These are phyloP conservation scores for Tolmerus cingulatus DNA, from an alignment of 2,888 invertebrate genomes.

Conservation along the genomic window DNA sequence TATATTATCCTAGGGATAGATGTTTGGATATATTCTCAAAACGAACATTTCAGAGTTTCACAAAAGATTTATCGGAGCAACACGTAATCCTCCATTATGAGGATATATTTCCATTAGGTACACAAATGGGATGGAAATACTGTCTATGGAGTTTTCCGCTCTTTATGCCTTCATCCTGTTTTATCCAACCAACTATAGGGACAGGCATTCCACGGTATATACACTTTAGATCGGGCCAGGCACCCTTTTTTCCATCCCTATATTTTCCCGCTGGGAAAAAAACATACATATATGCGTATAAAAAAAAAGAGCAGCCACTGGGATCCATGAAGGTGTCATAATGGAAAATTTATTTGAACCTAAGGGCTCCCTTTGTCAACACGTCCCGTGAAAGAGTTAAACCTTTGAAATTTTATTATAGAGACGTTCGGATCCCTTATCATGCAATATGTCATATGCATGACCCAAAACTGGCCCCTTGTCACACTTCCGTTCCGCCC, in stretches of 20 bases:
- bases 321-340: conserved; percentile 34
- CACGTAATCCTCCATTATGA: not conserved
- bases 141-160: conserved; percentile 24
- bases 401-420: conserved; percentile 31
- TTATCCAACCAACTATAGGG: not conserved
- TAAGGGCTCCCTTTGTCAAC: conserved; percentile 25
- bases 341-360: conserved; percentile 38
- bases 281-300: not conserved
- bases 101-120: conserved; percentile 19
- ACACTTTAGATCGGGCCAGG: not conserved
- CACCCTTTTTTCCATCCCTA: not conserved
- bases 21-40: not conserved
- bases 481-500: not conserved
- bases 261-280: not conserved
- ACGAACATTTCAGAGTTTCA: conserved; percentile 22
- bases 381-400: conserved; percentile 22
- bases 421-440: conserved; percentile 11
- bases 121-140: conserved; percentile 34
- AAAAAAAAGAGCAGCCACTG: not conserved
- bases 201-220: not conserved
- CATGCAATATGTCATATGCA: conserved; percentile 30
- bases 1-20: not conserved
- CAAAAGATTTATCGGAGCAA: conserved; percentile 26
- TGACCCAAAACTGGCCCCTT: not conserved
- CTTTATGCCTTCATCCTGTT: conserved; percentile 25